Base-by-base conservation (phyloP, 2,797 vertebrate species). In the Amazona ochrocephala region DNA sequence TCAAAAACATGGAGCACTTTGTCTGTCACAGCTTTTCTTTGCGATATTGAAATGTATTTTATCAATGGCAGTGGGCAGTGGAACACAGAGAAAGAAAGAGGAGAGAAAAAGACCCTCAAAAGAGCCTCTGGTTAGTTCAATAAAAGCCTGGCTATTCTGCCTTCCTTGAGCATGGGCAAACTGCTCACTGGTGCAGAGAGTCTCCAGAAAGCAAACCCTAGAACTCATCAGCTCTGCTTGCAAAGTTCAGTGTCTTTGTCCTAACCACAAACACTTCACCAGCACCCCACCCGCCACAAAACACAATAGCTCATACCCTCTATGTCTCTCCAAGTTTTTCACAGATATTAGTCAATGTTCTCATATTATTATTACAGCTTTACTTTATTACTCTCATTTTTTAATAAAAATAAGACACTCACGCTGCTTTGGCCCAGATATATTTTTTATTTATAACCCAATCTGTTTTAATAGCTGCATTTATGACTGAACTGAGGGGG, bases 191-290 rank as follows among this genome's bases (percentile, higher is more conserved):
- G 68, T 89, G 47, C 90, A 77, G 77, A 34, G 45, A 90, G 65
- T 72, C 81, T 90, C 45, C 81, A 90, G 94, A 92, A 95, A 94
- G 84, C 68, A 92, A 95, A 58, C 51, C 68, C 84, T 92, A 72
- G 79, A 95, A 90, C 53, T 94, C 93, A 87, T 93, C 9, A 0
- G 29, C 78, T 92, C 65, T 70, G 56, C 84, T 95, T 96, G 95
- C 91, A 96, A 93, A 95, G 87, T 75, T 87, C 94, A 75, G 24
- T 87, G 90, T 92, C 84, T 94, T 93, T 93, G 88, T 87, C 86
- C 91, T 90, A 89, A 94, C 95, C 95, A 75, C 96, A 96, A 72
- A 92, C 95, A 90, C 90, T 94, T 96, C 95, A 91, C 71, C 86
- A 95, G 88, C 94, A 96, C 91, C 78, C 93, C 88, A 87, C 88